Evolutionary conservation across 1,140 invertebrate genomes (phyloP), one percentile per base, ranked within the genome.

Genomic region (Aphelenchoides avenae): DNA sequence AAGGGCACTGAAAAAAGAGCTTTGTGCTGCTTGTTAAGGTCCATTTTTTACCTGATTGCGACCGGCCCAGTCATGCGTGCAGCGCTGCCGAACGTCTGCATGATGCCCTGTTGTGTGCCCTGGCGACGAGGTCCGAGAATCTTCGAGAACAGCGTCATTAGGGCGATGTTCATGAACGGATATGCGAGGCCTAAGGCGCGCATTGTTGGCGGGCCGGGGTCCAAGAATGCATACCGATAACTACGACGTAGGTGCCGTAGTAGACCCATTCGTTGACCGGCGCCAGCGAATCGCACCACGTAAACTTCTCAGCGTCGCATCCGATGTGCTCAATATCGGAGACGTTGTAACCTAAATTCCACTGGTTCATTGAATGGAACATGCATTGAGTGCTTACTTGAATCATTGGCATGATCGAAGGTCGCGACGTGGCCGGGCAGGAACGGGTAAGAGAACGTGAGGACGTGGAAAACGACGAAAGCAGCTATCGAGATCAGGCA

Each of bases 121-220:
- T 74, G 65, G 37, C 46, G 34, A n/a, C 66, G 37, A 24, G 68
- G 71, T 2, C 68, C 68, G 15, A 71, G 40, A 3, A 71, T 75
- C 42, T 70, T 60, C 1, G 64, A 63, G 34, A 57, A 71, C 5
- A 71, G 30, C 5, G 64, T n/a, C n/a, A n/a, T n/a, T n/a, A n/a
- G n/a, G n/a, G n/a, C n/a, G n/a, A n/a, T n/a, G n/a, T n/a, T n/a
- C n/a, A n/a, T n/a, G n/a, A n/a, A n/a, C n/a, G n/a, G n/a, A n/a
- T n/a, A n/a, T n/a, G n/a, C n/a, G n/a, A n/a, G n/a, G n/a, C n/a
- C n/a, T n/a, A n/a, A n/a, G n/a, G n/a, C n/a, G n/a, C n/a, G n/a
- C n/a, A n/a, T n/a, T n/a, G n/a, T n/a, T n/a, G n/a, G n/a, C n/a
- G n/a, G n/a, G n/a, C n/a, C n/a, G n/a, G n/a, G n/a, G n/a, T n/a